Conservation (phyloP, 1,140 invertebrate species). For the Cydia pomonella region DNA sequence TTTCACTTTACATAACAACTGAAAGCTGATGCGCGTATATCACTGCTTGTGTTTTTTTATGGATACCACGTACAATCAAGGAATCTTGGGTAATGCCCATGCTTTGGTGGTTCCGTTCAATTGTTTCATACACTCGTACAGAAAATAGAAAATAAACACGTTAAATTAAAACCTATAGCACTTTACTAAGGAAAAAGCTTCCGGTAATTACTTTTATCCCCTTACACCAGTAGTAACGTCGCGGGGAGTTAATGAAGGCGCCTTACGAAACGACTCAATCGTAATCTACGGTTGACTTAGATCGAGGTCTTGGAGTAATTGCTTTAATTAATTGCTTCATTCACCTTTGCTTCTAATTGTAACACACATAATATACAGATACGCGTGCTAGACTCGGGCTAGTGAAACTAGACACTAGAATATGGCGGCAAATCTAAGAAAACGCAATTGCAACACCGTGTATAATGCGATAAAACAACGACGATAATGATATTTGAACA, state of each 20-base stretch:
- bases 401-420: too few species aligned
- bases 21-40: too few species aligned
- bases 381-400: not conserved
- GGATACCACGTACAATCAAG: too few species aligned
- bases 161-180: not conserved
- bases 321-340: not conserved
- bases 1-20: too few species aligned
- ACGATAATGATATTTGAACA: too few species aligned
- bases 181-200: not conserved
- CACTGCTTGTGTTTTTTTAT: too few species aligned
- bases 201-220: constrained; percentile 1
- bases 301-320: constrained; percentile 7
- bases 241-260: constrained; percentile 11
- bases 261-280: constrained; percentile 14
- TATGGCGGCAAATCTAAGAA: too few species aligned
- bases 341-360: not conserved
- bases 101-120: too few species aligned
- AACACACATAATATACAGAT: not conserved
- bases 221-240: constrained; percentile 6
- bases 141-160: not conserved
- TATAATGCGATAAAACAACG: too few species aligned
- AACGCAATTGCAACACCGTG: too few species aligned
- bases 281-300: constrained; percentile 14
- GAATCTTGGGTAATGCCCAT: too few species aligned
- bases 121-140: not conserved